phyloP scores from a whole-genome alignment of 2,113 vertebrate genomes.

The Anser brachyrhynchus region DNA sequence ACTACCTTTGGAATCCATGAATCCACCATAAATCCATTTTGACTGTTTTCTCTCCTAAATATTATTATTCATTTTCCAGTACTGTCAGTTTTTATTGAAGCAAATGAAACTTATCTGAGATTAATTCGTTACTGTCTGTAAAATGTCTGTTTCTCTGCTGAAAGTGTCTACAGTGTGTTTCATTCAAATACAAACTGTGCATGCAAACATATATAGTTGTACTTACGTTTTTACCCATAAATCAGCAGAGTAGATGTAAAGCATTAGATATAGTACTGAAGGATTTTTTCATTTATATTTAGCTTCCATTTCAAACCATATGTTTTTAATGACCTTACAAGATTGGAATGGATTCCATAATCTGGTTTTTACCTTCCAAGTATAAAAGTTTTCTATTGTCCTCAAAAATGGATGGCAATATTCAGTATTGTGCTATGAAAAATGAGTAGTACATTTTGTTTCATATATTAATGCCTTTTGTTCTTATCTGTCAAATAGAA shows the following conservation, averaged over 20 bases:
- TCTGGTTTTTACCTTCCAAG: not conserved
- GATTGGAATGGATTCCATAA: not conserved
- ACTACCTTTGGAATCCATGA: not conserved
- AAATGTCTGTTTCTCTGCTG: not conserved
- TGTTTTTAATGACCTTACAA: not conserved
- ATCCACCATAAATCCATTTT: not conserved
- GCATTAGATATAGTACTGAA: not conserved
- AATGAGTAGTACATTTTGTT: not conserved
- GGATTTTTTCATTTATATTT: not conserved
- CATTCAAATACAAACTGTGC: not conserved
- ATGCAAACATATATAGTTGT: not conserved
- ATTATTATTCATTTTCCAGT: not conserved
- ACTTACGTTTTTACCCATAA: not conserved
- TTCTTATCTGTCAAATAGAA: conserved; percentile 1
- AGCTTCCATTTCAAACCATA: not conserved
- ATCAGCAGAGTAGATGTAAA: not conserved
- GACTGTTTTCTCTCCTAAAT: not conserved
- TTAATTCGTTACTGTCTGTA: not conserved
- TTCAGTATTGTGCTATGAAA: not conserved
- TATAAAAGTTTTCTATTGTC: not conserved
- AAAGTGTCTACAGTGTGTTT: not conserved
- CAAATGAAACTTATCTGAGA: not conserved
- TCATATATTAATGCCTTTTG: not conserved
- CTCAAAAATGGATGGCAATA: not conserved
- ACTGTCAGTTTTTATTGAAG: not conserved